phyloP scores from a whole-genome alignment of 2,797 vertebrate genomes.

The Staurois parvus region DNA sequence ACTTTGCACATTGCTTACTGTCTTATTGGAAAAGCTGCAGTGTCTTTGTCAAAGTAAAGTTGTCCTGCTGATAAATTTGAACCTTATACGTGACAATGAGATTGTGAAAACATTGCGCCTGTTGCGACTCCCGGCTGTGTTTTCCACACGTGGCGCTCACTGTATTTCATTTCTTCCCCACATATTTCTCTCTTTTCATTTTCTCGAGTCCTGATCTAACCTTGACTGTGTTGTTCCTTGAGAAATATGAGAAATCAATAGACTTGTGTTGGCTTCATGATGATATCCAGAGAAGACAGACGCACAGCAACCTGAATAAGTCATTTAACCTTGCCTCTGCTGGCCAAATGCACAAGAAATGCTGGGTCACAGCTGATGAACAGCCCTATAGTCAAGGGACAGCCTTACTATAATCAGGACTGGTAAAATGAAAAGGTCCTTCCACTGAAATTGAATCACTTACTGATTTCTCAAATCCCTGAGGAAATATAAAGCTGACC shows the following conservation, averaged over 20 bases:
- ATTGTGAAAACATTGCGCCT: background rate
- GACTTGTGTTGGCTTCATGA: slow-evolving; percentile 15
- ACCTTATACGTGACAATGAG: background rate
- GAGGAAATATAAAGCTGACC: too few species aligned
- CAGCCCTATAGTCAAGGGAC: too few species aligned
- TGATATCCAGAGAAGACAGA: slow-evolving; percentile 5
- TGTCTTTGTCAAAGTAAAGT: too few species aligned
- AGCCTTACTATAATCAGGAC: too few species aligned
- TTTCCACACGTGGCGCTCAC: too few species aligned
- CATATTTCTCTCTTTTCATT: background rate
- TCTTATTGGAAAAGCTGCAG: too few species aligned
- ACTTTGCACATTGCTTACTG: too few species aligned
- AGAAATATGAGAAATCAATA: slow-evolving; percentile 38
- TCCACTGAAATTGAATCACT: too few species aligned
- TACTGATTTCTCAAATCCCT: too few species aligned
- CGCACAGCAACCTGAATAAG: background rate
- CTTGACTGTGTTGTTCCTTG: background rate
- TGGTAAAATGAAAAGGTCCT: too few species aligned
- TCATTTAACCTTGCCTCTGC: slow-evolving; percentile 23
- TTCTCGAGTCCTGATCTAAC: slow-evolving; percentile 20
- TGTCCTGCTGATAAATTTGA: too few species aligned
- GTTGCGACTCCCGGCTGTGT: too few species aligned
- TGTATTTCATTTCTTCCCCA: background rate
- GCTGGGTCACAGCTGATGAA: background rate
- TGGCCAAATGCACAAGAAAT: background rate